These are phyloP conservation scores for Drosophila sordidula DNA, from an alignment of 2,888 invertebrate species.

Conservation along the genomic window DNA sequence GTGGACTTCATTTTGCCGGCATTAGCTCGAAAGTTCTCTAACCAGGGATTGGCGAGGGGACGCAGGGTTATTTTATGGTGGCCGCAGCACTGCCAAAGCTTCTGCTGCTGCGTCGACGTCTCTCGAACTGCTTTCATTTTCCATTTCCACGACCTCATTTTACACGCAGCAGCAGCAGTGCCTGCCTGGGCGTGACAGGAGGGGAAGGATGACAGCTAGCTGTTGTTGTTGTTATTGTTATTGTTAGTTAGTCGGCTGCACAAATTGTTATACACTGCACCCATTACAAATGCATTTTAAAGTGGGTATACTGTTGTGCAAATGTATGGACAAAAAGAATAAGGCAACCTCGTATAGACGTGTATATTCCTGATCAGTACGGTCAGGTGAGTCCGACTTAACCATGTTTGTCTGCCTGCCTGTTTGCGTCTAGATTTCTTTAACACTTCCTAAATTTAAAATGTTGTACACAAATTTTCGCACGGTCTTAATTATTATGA, in stretches of 20 bases:
- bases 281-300: not conserved
- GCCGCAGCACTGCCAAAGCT: slow-evolving; percentile 10
- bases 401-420: no score
- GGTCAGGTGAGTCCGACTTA: no score
- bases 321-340: no score
- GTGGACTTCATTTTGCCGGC: slow-evolving; percentile 58
- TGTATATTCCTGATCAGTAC: no score
- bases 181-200: slow-evolving; percentile 8
- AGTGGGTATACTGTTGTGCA: not conserved
- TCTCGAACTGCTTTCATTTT: slow-evolving; percentile 84
- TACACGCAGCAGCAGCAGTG: slow-evolving; percentile 23
- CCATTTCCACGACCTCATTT: slow-evolving; percentile 85
- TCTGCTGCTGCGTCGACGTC: slow-evolving; percentile 38
- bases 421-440: no score
- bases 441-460: no score
- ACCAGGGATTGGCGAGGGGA: not conserved
- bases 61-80: not conserved
- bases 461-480: no score
- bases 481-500: no score
- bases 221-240: slow-evolving; percentile 21
- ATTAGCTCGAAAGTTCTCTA: slow-evolving; percentile 28
- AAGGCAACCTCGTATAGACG: no score
- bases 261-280: slow-evolving; percentile 25
- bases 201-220: not conserved
- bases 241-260: slow-evolving; percentile 39